Evolutionary conservation across 1,140 invertebrate genomes (phyloP).

Genomic region (Mercenaria mercenaria): DNA sequence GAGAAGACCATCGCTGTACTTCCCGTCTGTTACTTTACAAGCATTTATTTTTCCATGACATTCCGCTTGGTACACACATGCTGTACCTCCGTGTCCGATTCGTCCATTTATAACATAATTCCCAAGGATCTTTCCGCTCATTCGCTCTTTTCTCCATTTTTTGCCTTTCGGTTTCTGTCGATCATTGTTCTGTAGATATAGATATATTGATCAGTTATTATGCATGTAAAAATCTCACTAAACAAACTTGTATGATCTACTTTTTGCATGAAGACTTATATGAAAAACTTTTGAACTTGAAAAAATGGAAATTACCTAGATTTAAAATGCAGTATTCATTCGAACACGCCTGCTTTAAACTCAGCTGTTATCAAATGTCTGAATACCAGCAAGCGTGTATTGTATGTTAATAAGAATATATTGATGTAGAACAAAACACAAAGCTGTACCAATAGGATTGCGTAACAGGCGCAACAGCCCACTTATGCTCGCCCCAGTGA

Average conservation of each 20-base stretch:
- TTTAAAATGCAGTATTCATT: no score
- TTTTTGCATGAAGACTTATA: background rate
- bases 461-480: no score
- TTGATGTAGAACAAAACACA: no score
- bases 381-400: background rate
- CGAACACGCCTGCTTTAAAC: no score
- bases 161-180: constrained; percentile 26
- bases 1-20: constrained; percentile 19
- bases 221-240: background rate
- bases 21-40: constrained; percentile 56
- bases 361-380: background rate
- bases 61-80: constrained; percentile 18
- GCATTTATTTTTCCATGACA: background rate
- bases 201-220: background rate
- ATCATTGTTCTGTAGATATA: constrained; percentile 14
- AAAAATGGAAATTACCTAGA: no score
- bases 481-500: no score
- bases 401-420: background rate
- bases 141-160: constrained; percentile 56
- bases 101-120: constrained; percentile 11
- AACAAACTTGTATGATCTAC: background rate
- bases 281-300: no score
- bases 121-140: constrained; percentile 40
- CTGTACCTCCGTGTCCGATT: constrained; percentile 29
- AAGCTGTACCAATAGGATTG: no score